Evolutionary conservation across 2,113 vertebrate genomes (phyloP).

Genomic region (Xiphias gladius): DNA sequence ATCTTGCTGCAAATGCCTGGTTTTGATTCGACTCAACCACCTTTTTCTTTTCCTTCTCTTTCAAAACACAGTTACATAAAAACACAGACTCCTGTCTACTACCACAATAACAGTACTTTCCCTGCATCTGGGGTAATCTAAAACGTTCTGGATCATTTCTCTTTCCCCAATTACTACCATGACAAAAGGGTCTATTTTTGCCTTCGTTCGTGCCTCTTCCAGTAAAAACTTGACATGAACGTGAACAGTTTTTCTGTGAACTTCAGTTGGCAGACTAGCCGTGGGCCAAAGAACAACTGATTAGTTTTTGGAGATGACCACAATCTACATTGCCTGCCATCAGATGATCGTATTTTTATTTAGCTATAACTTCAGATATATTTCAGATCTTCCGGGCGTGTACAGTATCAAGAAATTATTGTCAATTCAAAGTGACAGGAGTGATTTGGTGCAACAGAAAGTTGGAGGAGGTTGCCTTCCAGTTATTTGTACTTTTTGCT

Average conservation of each 20-base stretch:
- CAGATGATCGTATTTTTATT: not conserved
- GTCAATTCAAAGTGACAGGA: slow-evolving; percentile 9
- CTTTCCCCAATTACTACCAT: not conserved
- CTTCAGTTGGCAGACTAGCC: slow-evolving; percentile 11
- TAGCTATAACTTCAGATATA: not conserved
- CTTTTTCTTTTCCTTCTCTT: too few species aligned
- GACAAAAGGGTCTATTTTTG: not conserved
- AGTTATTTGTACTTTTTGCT: not conserved
- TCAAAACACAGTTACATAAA: too few species aligned
- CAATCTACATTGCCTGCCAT: slow-evolving; percentile 14
- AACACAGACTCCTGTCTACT: too few species aligned
- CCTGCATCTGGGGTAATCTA: not conserved
- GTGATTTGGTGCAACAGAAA: not conserved
- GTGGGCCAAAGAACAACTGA: slow-evolving; percentile 11
- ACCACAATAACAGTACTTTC: not conserved
- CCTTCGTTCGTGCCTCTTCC: not conserved
- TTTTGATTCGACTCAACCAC: too few species aligned
- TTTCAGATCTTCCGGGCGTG: not conserved
- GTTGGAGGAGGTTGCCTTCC: not conserved
- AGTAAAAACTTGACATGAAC: not conserved
- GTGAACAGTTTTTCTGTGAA: not conserved
- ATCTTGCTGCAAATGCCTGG: too few species aligned
- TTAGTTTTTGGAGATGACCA: slow-evolving; percentile 29
- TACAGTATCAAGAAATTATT: not conserved
- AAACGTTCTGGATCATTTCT: not conserved